Percentiles rank a stretch among this genome's conserved stretches.
These are phyloP conservation scores for Sebastiscus tertius DNA, from an alignment of 2,797 vertebrate species.

Conservation along the genomic window DNA sequence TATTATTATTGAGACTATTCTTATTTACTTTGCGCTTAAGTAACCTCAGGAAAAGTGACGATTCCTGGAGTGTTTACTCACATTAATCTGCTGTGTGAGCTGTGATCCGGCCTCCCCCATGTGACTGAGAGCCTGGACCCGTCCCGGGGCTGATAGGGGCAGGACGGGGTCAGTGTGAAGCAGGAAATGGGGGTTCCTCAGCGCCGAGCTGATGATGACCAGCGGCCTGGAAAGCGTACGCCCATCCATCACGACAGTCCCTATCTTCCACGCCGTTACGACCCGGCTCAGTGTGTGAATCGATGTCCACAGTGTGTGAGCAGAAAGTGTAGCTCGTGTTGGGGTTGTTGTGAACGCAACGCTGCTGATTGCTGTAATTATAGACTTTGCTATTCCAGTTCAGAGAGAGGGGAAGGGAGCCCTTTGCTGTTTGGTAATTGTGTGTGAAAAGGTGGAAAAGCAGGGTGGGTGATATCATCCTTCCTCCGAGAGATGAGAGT, in stretches of 20 bases:
- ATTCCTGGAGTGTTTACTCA: constrained; percentile 69
- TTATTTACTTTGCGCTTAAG: constrained; percentile 68
- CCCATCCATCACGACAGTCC: constrained; percentile 72
- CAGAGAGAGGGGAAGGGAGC: constrained; percentile 22
- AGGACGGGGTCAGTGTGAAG: constrained; percentile 60
- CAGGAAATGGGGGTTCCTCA: constrained; percentile 67
- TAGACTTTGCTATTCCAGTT: constrained; percentile 38
- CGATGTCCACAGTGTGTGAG: constrained; percentile 47
- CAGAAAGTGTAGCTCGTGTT: constrained; percentile 20
- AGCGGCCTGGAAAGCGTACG: constrained; percentile 68
- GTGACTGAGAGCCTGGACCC: constrained; percentile 57
- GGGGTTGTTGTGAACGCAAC: constrained; percentile 48
- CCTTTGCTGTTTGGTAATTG: constrained; percentile 41
- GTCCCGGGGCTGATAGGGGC: constrained; percentile 69
- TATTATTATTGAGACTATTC: constrained; percentile 66
- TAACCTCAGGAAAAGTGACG: constrained; percentile 66
- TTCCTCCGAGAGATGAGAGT: constrained; percentile 64
- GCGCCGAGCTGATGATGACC: constrained; percentile 69
- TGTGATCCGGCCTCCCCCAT: constrained; percentile 37
- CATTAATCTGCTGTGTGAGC: constrained; percentile 69
- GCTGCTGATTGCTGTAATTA: constrained; percentile 69
- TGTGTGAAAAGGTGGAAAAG: constrained; percentile 74
- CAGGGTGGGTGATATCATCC: constrained; percentile 56
- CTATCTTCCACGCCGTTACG: constrained; percentile 45
- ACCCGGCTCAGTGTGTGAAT: constrained; percentile 47